These are phyloP conservation scores for Alectura lathami DNA, from an alignment of 2,113 vertebrate species.

Conservation along the genomic window DNA sequence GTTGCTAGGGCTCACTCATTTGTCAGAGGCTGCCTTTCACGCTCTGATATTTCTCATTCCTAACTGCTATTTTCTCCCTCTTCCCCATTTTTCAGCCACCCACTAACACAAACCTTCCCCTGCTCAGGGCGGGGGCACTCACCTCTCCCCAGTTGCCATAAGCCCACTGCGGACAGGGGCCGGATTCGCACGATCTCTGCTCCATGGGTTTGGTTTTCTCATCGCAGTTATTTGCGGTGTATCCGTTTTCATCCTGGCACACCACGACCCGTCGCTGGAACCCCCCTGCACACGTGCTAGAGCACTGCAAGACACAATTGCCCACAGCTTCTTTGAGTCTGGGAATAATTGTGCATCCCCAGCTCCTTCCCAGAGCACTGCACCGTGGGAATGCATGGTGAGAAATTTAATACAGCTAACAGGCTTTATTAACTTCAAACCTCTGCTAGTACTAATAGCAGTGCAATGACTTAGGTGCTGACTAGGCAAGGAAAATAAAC, in stretches of 20 bases:
- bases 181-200: conserved; percentile 92
- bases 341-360: background rate
- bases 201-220: conserved; percentile 88
- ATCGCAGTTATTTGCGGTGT: conserved; percentile 87
- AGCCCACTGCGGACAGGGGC: conserved; percentile 94
- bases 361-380: background rate
- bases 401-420: conserved; percentile 6
- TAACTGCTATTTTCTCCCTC: background rate
- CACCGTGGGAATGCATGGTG: background rate
- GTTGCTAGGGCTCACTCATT: background rate
- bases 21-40: background rate
- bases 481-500: conserved; percentile 19
- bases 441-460: background rate
- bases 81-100: conserved; percentile 15
- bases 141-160: conserved; percentile 91
- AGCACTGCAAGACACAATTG: conserved; percentile 84
- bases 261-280: conserved; percentile 97
- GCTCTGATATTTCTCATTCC: background rate
- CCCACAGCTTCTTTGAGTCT: background rate
- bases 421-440: conserved; percentile 9
- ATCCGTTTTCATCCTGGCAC: conserved; percentile 97
- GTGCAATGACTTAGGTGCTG: background rate
- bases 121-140: conserved; percentile 41
- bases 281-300: conserved; percentile 94
- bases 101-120: background rate